Base-by-base conservation (phyloP, 2,888 invertebrate genomes). In the Mythimna loreyi region DNA sequence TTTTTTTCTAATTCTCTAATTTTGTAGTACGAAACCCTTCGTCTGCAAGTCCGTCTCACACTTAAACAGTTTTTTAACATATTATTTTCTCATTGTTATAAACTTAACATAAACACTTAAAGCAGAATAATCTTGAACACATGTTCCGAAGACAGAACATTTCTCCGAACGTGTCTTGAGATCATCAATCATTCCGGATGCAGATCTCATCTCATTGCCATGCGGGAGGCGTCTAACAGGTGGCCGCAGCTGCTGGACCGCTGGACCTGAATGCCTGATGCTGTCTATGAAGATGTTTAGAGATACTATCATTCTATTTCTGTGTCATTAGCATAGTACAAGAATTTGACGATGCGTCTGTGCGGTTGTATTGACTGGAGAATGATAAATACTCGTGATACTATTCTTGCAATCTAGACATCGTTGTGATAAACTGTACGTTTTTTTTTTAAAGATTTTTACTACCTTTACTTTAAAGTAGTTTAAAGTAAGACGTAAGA, bases 231-330 rank as follows among this genome's bases (percentile, higher is more conserved):
- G 72, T 78, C 62, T 72, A 74, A 77, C 80, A 83, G 80, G 80
- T 83, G 83, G 82, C 69, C 74, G 28, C 84, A 84, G 83, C 70
- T 84, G 84, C 59, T 69, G 81, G 65, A 16, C 77, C 57, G 43
- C 33, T 47, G 25, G 49, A 77, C 61, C 50, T 63, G 76, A 78
- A 76, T 78, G 60, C 49, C 49, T 78, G 76, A 78, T 76, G 67
- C 28, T 61, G 57, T 13, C 75, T 75, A 70, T 56, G 69, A 63
- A 77, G 66, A 72, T 45, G 72, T 61, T 77, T 47, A 33, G 30
- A 52, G 49, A 36, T 56, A 33, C 58, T 53, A 40, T 57, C 55
- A 75, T 75, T 76, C 78, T 76, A 68, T 72, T 73, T 75, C 68
- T 75, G 59, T 43, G 23, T 7, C 49, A 72, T 66, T 73, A 74